phyloP scores from a whole-genome alignment of 1,140 invertebrate species.

The Geopemphigus sp. region DNA sequence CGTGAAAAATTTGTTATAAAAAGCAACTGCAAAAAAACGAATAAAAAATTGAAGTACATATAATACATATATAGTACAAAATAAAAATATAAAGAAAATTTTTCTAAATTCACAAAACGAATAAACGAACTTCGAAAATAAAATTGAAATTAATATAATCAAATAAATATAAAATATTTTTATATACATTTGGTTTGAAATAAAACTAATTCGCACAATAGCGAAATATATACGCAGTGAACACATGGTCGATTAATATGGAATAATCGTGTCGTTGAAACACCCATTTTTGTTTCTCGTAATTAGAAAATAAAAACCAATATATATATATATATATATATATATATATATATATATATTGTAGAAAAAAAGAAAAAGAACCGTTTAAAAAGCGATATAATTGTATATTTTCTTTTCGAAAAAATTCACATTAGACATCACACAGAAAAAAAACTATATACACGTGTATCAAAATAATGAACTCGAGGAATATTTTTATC shows the following conservation, averaged over 20 bases:
- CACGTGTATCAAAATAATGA: conserved; percentile 49
- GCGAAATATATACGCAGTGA: conserved; percentile 20
- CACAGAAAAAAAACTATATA: conserved; percentile 47
- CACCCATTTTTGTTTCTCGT: too few relatives aligned
- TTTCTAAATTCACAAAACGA: not conserved
- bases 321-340: conserved; percentile 10
- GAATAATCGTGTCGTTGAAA: conserved; percentile 41
- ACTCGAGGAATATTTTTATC: conserved; percentile 48
- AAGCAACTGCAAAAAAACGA: not conserved
- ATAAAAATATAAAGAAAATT: not conserved
- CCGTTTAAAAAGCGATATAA: conserved; percentile 48
- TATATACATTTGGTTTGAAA: not conserved
- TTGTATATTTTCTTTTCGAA: conserved; percentile 49
- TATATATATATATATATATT: not conserved
- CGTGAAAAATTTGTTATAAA: not conserved
- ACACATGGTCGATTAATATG: conserved; percentile 9
- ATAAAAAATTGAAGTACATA: not conserved
- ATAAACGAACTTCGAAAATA: not conserved
- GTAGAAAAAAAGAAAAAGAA: conserved; percentile 21
- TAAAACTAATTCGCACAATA: conserved; percentile 22
- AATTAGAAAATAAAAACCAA: conserved; percentile 34
- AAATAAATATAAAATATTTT: conserved; percentile 24
- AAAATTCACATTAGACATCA: conserved; percentile 49
- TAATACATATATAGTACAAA: not conserved
- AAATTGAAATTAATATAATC: conserved; percentile 24